Percentiles rank a stretch among this genome's conserved stretches.
phyloP scores from a whole-genome alignment of 2,888 invertebrate genomes.

The Pristionchus entomophagus region DNA sequence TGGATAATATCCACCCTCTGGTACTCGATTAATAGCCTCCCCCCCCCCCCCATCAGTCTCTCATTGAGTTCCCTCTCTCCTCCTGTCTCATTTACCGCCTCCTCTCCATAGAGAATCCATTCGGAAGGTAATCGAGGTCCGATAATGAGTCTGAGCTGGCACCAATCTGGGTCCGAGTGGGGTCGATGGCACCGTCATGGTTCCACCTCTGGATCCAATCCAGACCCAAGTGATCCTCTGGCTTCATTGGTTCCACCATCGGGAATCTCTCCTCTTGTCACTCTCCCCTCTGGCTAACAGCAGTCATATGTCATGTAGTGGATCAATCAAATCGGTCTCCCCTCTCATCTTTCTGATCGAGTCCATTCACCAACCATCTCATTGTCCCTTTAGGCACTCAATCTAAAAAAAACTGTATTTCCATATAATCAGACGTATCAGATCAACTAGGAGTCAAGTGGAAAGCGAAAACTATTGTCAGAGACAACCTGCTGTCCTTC shows the following conservation, averaged over 20 bases:
- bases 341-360: neutral
- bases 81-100: neutral
- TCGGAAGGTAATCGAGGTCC: constrained; percentile 25
- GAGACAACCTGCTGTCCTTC: too few species aligned
- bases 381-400: neutral
- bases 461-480: too few species aligned
- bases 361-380: neutral
- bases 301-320: constrained; percentile 26
- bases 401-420: too few species aligned
- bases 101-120: constrained; percentile 15
- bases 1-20: neutral
- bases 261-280: neutral
- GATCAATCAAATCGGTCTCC: constrained; percentile 8
- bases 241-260: neutral
- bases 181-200: neutral
- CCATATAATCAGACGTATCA: too few species aligned
- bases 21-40: constrained; percentile 30
- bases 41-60: neutral
- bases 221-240: neutral
- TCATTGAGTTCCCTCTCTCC: neutral
- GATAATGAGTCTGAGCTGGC: constrained; percentile 3
- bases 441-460: too few species aligned
- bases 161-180: neutral
- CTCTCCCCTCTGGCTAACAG: neutral
- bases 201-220: neutral